Evolutionary conservation across 64 coral and sea anemone species (phyloP), one percentile per base, ranked within the genome.

Genomic region (Montipora cactus): DNA sequence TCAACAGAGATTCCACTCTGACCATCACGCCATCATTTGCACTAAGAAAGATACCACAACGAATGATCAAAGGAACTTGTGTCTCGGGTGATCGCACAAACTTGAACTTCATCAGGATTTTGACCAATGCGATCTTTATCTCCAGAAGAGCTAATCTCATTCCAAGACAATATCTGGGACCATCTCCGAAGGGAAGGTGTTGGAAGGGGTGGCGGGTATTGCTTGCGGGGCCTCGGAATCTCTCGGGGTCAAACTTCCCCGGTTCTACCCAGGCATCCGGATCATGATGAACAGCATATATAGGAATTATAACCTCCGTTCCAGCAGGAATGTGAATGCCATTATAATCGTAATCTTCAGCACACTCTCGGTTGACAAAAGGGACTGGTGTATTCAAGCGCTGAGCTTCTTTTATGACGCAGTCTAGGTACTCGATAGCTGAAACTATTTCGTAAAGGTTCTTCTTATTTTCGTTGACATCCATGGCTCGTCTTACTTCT

Each of bases 241-340:
- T 66, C 11, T 91, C 88, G 7, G 93, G 93, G 71, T 95, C 88
- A 59, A 95, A 95, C 73, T 86, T 95, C 10, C 55, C 80, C 20
- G 88, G 79, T 10, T 95, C 80, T 18, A 71, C 67, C 93, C 93
- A 95, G 7, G 86, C 88, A 11, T 85, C 87, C 4, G 93, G 93
- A 18, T 95, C 88, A 53, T 95, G 79, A 45, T 95, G 93, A 8
- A 95, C 81, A 55, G 93, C 47, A 67, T 95, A 91, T 10, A 95
- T 80, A 8, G 93, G 88, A 20, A 84, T 84, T 1, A 83, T 14
- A 5, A 95, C 47, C 28, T 84, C 88, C 16, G 77, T 87, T 4
- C 92, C 92, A n/a, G 58, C 76, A 44, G 92, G 92, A 46, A 93
- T 88, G 13, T 61, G 15, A 7, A 88, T 75, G 4, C 88, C 93